Conservation (phyloP, 2,888 invertebrate genomes). For the Ferdinandea cuprea region DNA sequence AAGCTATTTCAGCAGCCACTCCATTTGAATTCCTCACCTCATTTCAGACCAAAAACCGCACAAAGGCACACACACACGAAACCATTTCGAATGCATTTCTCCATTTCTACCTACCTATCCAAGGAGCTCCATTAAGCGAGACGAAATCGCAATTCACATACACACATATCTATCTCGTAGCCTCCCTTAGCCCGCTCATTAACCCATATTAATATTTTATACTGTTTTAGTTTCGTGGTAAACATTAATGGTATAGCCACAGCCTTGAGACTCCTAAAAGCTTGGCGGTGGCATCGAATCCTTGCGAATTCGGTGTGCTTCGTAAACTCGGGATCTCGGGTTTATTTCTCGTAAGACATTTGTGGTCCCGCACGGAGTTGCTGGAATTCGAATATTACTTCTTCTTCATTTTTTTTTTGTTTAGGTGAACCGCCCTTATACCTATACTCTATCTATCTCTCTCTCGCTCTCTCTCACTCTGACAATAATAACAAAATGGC, state of each 20-base stretch:
- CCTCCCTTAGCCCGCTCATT: slow-evolving; percentile 36
- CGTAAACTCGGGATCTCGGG: slow-evolving; percentile 23
- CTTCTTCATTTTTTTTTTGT: no score
- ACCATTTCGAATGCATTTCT: slow-evolving; percentile 62
- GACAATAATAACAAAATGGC: slow-evolving; percentile 12
- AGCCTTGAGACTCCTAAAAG: slow-evolving; percentile 53
- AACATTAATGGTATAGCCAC: slow-evolving; percentile 63
- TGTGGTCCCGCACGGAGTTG: slow-evolving; percentile 41
- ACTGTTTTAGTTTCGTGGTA: slow-evolving; percentile 66
- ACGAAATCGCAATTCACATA: slow-evolving; percentile 38
- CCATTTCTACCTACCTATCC: not conserved
- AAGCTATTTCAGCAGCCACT: slow-evolving; percentile 46
- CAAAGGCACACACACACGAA: slow-evolving; percentile 27
- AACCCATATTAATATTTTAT: slow-evolving; percentile 70
- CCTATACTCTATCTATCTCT: no score
- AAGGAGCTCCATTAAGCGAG: slow-evolving; percentile 37
- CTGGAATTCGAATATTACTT: slow-evolving; percentile 24
- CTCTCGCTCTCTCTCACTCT: no score
- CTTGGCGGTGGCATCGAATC: slow-evolving; percentile 18
- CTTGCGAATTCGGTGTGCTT: slow-evolving; percentile 7
- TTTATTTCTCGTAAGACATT: slow-evolving; percentile 55
- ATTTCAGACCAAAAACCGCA: slow-evolving; percentile 10
- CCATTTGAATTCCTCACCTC: slow-evolving; percentile 30
- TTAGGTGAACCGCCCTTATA: slow-evolving; percentile 2
- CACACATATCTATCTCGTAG: not conserved